Percentiles rank a stretch among this genome's conserved stretches.
Evolutionary conservation across 2,888 invertebrate species (phyloP).

Genomic region (Lepidocyrtinus sp.): DNA sequence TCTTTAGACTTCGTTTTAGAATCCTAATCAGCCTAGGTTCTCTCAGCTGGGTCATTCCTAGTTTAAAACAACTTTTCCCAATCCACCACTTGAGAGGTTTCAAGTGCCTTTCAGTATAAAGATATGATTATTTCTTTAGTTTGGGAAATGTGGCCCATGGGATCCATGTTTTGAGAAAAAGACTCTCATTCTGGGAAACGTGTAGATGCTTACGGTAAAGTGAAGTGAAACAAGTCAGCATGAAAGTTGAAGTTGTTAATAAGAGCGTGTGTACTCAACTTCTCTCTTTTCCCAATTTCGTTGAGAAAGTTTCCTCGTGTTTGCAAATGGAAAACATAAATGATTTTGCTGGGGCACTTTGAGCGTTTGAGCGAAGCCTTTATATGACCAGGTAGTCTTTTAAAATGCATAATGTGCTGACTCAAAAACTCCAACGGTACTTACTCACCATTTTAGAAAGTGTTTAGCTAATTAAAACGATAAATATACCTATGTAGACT

Average conservation of each 20-base stretch:
- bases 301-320: background rate
- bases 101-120: conserved; percentile 48
- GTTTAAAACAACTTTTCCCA: conserved; percentile 49
- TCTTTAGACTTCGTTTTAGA: conserved; percentile 10
- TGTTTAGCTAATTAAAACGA: background rate
- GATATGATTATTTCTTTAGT: conserved; percentile 60
- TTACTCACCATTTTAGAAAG: background rate
- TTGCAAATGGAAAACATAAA: background rate
- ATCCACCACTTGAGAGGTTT: conserved; percentile 55
- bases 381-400: background rate
- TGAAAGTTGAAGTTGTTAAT: background rate
- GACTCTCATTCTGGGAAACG: conserved; percentile 44
- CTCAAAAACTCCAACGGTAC: background rate
- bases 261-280: background rate
- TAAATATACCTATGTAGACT: background rate
- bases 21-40: conserved; percentile 43
- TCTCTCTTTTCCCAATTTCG: background rate
- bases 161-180: conserved; percentile 46
- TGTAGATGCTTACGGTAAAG: background rate
- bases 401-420: background rate
- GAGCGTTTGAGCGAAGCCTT: background rate
- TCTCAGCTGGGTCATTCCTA: conserved; percentile 39
- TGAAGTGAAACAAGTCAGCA: background rate
- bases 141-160: conserved; percentile 55
- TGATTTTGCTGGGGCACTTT: background rate